Evolutionary conservation across 2,888 invertebrate genomes (phyloP).

Genomic region (Stenodema calcarata): DNA sequence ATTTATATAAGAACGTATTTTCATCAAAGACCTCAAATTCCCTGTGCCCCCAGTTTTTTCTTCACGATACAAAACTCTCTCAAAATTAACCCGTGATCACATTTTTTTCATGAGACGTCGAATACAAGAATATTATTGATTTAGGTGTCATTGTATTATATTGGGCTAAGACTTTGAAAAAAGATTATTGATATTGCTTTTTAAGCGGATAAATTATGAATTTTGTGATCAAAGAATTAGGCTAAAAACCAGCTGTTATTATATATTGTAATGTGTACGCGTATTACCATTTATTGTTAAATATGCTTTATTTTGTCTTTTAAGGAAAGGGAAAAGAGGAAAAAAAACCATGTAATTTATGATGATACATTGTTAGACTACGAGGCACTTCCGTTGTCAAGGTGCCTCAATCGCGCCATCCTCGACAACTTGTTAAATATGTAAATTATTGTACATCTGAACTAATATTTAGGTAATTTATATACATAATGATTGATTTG

Average conservation of each 20-base stretch:
- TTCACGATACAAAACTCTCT: not conserved
- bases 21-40: not conserved
- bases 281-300: conserved; percentile 53
- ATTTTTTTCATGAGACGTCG: not conserved
- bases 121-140: conserved; percentile 2
- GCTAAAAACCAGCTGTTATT: conserved; percentile 46
- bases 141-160: conserved; percentile 48
- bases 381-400: conserved; percentile 46
- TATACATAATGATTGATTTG: conserved; percentile 53
- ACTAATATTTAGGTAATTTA: conserved; percentile 55
- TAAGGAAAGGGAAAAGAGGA: conserved; percentile 22
- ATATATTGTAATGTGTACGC: conserved; percentile 50
- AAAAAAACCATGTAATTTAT: conserved; percentile 33
- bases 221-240: conserved; percentile 53
- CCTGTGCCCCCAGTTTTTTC: not conserved
- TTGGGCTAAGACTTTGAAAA: conserved; percentile 49
- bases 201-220: conserved; percentile 41
- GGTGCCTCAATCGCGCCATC: conserved; percentile 47
- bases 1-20: too few relatives aligned
- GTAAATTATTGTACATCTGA: conserved; percentile 56
- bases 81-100: not conserved
- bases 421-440: conserved; percentile 50
- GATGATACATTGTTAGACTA: conserved; percentile 31
- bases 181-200: conserved; percentile 41
- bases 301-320: conserved; percentile 53